Conservation (phyloP, 2,797 vertebrate species). For the Sibirionetta formosa region DNA sequence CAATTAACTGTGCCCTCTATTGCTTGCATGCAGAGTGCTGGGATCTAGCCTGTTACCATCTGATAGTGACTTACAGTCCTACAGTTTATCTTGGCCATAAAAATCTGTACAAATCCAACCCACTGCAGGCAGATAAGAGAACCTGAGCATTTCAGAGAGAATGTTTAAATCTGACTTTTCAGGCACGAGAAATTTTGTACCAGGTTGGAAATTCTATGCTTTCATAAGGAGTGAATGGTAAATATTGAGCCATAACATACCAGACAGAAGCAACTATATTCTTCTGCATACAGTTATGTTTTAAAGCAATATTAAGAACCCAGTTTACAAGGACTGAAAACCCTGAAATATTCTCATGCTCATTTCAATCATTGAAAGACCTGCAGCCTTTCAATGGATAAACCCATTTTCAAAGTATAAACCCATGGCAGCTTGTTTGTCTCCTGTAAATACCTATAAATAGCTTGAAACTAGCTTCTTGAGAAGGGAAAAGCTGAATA, state of each 20-base stretch:
- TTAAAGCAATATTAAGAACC: not conserved
- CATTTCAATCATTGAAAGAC: not conserved
- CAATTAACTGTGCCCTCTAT: not conserved
- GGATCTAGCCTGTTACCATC: not conserved
- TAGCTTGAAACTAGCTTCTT: not conserved
- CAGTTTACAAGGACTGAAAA: not conserved
- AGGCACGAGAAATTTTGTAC: not conserved
- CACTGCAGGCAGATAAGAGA: not conserved
- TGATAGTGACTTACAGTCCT: not conserved
- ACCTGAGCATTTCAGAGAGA: not conserved
- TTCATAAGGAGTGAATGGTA: not conserved
- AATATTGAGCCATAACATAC: not conserved
- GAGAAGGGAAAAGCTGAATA: not conserved
- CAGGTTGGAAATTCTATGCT: not conserved
- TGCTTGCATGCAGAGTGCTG: not conserved
- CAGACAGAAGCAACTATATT: not conserved
- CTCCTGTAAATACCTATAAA: conserved; percentile 1
- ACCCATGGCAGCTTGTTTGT: not conserved
- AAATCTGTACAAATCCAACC: not conserved
- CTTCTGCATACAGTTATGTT: not conserved
- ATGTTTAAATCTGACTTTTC: not conserved
- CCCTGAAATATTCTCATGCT: not conserved
- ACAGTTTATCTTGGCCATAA: accelerated
- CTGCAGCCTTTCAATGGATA: not conserved
- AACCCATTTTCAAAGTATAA: not conserved